Evolutionary conservation across 2,888 invertebrate genomes (phyloP).

Genomic region (Microctonus aethiopoides): DNA sequence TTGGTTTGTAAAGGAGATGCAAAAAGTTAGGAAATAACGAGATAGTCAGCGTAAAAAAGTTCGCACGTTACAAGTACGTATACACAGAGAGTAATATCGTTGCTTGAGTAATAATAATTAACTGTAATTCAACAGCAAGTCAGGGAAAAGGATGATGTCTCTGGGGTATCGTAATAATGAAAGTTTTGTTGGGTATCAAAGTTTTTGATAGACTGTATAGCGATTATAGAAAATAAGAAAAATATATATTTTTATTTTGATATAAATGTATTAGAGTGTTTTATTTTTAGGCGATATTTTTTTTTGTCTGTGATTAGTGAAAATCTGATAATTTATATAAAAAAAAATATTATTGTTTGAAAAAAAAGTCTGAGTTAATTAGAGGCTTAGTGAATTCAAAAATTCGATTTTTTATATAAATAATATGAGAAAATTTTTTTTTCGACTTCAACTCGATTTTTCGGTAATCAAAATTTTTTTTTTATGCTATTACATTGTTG

Average conservation of each 20-base stretch:
- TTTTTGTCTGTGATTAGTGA: too few relatives aligned
- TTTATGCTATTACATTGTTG: too few relatives aligned
- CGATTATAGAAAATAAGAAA: background rate
- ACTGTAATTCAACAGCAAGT: constrained; percentile 33
- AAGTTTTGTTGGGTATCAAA: constrained; percentile 23
- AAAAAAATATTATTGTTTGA: too few relatives aligned
- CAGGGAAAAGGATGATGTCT: constrained; percentile 18
- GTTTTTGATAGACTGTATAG: background rate
- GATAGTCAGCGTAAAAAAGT: background rate
- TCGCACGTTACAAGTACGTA: background rate
- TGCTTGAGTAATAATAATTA: constrained; percentile 32
- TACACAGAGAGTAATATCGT: background rate
- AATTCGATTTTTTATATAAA: too few relatives aligned
- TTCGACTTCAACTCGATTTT: too few relatives aligned
- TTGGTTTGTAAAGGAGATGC: background rate
- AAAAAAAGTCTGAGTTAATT: too few relatives aligned
- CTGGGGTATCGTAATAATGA: constrained; percentile 29
- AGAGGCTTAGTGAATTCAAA: too few relatives aligned
- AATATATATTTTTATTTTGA: background rate
- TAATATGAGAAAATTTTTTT: too few relatives aligned
- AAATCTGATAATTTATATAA: too few relatives aligned
- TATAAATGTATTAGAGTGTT: too few relatives aligned
- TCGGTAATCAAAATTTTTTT: too few relatives aligned
- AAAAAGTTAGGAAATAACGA: background rate
- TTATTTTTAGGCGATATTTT: too few relatives aligned